Evolutionary conservation across 2,888 invertebrate genomes (phyloP), one percentile per base, ranked within the genome.

Genomic region (Oscheius myriophilus): DNA sequence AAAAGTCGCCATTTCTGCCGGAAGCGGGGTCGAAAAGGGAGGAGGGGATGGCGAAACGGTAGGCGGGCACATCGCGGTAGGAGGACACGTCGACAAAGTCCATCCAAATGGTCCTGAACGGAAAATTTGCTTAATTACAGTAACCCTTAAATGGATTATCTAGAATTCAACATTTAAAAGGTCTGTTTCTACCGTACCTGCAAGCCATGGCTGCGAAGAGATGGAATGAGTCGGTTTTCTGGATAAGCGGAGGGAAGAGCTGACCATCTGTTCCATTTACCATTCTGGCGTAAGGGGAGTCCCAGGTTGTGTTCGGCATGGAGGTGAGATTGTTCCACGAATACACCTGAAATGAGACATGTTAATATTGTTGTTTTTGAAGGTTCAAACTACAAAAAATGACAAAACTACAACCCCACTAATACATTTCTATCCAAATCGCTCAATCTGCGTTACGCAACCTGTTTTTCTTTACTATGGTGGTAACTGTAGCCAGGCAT

Each of bases 221-320:
- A 9, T 67, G 69, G 23, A 82, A 42, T 0, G 69, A 46, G 2
- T 78, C 59, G 18, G 67, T 71, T 54, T 71, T 57, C 42, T 73
- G 53, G 21, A 84, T 42, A 16, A 79, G 63, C 26, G 84, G 84
- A 21, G 76, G 71, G 74, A 84, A 85, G 26, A 85, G 52, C 58
- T 85, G 84, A 9, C 84, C 84, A 54, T 83, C 84, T 39, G 78
- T 73, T 58, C 81, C 85, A 59, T 85, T 82, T 57, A 85, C 76
- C 78, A 80, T 79, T 21, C 83, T 64, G 9, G 85, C 85, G 41
- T 75, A 67, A 23, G 64, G 63, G 1, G 76, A 74, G 51, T 82
- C 83, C 83, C 83, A 85, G 16, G 67, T 72, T 33, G 54, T 65
- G 39, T 73, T 67, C 7, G 77, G 73, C 61, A 83, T 73, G 3